These are phyloP conservation scores for Proteles cristata DNA, from an alignment of 2,113 vertebrate species.

Conservation along the genomic window DNA sequence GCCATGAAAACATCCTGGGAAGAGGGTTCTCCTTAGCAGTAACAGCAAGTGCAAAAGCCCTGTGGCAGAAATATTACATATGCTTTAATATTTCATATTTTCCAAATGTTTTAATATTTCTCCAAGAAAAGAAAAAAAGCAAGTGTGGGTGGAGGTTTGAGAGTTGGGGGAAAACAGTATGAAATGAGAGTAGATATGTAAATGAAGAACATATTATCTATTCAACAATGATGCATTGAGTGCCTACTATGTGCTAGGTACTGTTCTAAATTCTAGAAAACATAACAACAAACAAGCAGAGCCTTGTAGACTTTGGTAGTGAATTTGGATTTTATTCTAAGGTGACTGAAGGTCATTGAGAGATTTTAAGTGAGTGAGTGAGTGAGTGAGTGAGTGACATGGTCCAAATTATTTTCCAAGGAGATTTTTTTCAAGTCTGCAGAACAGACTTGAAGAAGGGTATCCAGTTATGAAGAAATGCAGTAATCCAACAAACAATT, in stretches of 20 bases:
- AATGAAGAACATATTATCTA: not conserved
- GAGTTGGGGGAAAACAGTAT: not conserved
- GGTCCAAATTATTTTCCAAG: not conserved
- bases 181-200: not conserved
- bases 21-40: not conserved
- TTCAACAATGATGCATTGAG: not conserved
- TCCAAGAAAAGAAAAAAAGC: not conserved
- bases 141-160: not conserved
- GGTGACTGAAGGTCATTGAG: not conserved
- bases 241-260: not conserved
- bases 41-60: not conserved
- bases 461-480: not conserved
- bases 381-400: not conserved
- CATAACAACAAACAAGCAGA: not conserved
- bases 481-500: not conserved
- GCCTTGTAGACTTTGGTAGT: not conserved
- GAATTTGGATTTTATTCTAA: not conserved
- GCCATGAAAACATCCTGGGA: not conserved
- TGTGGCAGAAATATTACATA: not conserved
- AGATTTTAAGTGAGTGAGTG: not conserved
- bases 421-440: not conserved
- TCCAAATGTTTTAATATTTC: not conserved
- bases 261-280: not conserved
- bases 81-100: not conserved
- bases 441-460: not conserved